Conservation (phyloP, 2,888 invertebrate genomes). For the Oxyteleia sp. region DNA sequence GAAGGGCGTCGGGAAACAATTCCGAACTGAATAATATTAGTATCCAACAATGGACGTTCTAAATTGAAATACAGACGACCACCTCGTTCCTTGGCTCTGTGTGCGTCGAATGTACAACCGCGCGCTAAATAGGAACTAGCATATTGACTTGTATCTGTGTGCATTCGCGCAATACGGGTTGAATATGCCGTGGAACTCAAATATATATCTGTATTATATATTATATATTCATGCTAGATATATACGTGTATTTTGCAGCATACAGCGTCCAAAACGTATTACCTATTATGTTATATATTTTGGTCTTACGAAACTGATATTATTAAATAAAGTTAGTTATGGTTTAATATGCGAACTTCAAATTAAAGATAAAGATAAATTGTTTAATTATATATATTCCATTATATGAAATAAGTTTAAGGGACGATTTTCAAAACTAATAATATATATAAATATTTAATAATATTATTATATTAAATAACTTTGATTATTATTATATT, state of each 20-base stretch:
- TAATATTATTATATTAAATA: too few relatives aligned
- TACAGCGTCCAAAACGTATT: slow-evolving; percentile 44
- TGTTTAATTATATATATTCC: too few relatives aligned
- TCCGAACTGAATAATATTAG: slow-evolving; percentile 87
- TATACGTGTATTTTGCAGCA: slow-evolving; percentile 32
- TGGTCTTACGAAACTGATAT: slow-evolving; percentile 48
- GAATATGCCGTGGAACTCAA: slow-evolving; percentile 57
- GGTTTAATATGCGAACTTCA: slow-evolving; percentile 11
- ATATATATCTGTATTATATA: slow-evolving; percentile 61
- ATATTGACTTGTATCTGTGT: slow-evolving; percentile 67
- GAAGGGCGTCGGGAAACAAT: slow-evolving; percentile 85
- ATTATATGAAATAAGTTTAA: slow-evolving; percentile 1
- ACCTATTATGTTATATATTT: slow-evolving; percentile 48
- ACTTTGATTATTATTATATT: too few relatives aligned
- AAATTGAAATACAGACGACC: slow-evolving; percentile 86
- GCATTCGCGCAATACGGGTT: slow-evolving; percentile 62
- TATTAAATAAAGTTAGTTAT: slow-evolving; percentile 42
- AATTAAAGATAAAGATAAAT: slow-evolving; percentile 24
- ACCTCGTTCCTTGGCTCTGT: slow-evolving; percentile 73
- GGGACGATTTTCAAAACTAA: too few relatives aligned
- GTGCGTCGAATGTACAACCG: slow-evolving; percentile 68
- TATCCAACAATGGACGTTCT: slow-evolving; percentile 86
- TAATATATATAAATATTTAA: too few relatives aligned
- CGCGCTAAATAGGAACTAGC: slow-evolving; percentile 62
- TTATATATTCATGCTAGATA: slow-evolving; percentile 41